phyloP scores from a whole-genome alignment of 1,140 invertebrate genomes.

The Brachionus calyciflorus region DNA sequence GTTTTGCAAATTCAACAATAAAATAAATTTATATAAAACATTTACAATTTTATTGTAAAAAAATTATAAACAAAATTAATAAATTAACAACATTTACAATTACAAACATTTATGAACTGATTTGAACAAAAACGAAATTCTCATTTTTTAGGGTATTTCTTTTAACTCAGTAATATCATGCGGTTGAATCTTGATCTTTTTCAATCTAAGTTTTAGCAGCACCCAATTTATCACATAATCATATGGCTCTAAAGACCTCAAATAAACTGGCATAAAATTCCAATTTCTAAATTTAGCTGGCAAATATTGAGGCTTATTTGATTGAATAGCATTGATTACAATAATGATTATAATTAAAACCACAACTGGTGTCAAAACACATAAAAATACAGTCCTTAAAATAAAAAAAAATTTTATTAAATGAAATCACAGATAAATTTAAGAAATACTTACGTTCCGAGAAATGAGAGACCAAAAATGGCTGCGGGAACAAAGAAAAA shows the following conservation, averaged over 20 bases:
- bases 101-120: too few relatives aligned
- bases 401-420: background rate
- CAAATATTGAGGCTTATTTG: background rate
- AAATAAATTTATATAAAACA: too few relatives aligned
- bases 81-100: too few relatives aligned
- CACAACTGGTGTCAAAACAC: conserved; percentile 4
- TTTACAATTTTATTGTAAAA: too few relatives aligned
- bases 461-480: conserved; percentile 61
- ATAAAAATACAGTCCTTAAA: background rate
- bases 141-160: too few relatives aligned
- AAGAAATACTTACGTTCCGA: conserved; percentile 50
- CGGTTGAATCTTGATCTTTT: too few relatives aligned
- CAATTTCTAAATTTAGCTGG: conserved; percentile 1
- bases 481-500: conserved; percentile 64
- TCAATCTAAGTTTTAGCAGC: too few relatives aligned
- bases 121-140: too few relatives aligned
- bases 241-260: conserved; percentile 36
- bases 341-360: background rate
- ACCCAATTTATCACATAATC: too few relatives aligned
- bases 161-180: too few relatives aligned
- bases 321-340: conserved; percentile 5
- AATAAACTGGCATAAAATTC: conserved; percentile 21
- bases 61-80: too few relatives aligned
- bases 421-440: background rate
- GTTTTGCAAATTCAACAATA: too few relatives aligned